These are phyloP conservation scores for Hermodice carunculata DNA, from an alignment of 2,888 invertebrate species.

Conservation along the genomic window DNA sequence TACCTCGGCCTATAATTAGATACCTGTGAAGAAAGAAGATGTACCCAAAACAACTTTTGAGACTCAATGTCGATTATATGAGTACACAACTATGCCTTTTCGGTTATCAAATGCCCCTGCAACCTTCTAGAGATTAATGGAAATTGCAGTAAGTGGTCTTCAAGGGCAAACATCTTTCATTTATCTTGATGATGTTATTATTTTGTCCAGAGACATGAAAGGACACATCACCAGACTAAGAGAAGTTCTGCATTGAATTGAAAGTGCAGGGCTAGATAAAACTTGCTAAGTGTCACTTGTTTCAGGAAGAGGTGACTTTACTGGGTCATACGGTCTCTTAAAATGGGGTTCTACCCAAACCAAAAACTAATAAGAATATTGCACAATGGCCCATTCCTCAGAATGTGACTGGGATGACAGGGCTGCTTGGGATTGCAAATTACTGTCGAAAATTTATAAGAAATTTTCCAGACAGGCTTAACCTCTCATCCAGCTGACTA, in stretches of 20 bases:
- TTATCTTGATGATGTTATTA: slow-evolving; percentile 1
- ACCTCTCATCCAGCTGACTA: neutral
- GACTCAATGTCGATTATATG: neutral
- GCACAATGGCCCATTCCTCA: neutral
- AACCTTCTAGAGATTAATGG: too few species aligned
- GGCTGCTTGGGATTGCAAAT: neutral
- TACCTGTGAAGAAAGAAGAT: neutral
- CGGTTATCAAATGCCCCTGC: neutral
- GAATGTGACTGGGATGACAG: neutral
- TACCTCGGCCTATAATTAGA: too few species aligned
- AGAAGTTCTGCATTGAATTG: neutral
- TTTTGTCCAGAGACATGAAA: neutral
- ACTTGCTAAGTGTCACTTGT: too few species aligned
- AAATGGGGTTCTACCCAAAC: neutral
- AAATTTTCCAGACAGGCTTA: neutral
- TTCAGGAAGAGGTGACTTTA: neutral
- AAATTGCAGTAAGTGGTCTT: too few species aligned
- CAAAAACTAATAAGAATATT: neutral
- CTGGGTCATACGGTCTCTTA: neutral
- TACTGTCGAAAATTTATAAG: too few species aligned
- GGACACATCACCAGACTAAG: neutral
- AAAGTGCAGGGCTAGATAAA: neutral
- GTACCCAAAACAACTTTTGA: neutral
- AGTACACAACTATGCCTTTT: neutral
- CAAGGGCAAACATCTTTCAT: too few species aligned